These are phyloP conservation scores for Burhinus oedicnemus DNA, from an alignment of 2,113 vertebrate genomes.

Conservation along the genomic window DNA sequence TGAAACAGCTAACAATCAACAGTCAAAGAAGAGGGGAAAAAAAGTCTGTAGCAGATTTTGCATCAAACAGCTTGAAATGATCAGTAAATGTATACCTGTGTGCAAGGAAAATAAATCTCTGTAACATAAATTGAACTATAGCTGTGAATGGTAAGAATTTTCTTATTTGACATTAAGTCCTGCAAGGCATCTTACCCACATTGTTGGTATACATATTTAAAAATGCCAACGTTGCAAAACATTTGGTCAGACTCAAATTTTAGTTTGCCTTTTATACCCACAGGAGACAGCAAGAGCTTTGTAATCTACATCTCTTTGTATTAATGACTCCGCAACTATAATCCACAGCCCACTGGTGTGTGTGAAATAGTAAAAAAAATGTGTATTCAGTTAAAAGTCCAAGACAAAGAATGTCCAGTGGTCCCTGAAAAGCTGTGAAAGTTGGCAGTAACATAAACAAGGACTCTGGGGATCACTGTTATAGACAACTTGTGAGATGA, in stretches of 20 bases:
- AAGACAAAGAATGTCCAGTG: not conserved
- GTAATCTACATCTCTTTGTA: not conserved
- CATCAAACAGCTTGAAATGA: not conserved
- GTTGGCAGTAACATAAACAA: not conserved
- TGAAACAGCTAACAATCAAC: not conserved
- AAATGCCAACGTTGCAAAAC: not conserved
- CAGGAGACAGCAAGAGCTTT: not conserved
- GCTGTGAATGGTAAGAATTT: not conserved
- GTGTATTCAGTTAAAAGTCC: not conserved
- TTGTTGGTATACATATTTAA: not conserved
- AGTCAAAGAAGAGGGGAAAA: not conserved
- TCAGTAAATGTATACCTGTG: not conserved
- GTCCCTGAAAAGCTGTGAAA: not conserved
- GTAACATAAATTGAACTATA: not conserved
- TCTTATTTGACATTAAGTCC: not conserved
- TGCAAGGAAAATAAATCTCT: not conserved
- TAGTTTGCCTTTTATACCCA: not conserved
- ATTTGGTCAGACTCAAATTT: not conserved
- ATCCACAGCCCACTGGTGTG: not conserved
- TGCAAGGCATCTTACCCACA: not conserved
- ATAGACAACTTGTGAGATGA: not conserved
- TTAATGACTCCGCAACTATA: not conserved
- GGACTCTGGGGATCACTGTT: not conserved
- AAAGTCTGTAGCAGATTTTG: not conserved
- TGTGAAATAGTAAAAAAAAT: not conserved